Base-by-base conservation (phyloP, 2,797 vertebrate species). In the Eremophila alpestris region DNA sequence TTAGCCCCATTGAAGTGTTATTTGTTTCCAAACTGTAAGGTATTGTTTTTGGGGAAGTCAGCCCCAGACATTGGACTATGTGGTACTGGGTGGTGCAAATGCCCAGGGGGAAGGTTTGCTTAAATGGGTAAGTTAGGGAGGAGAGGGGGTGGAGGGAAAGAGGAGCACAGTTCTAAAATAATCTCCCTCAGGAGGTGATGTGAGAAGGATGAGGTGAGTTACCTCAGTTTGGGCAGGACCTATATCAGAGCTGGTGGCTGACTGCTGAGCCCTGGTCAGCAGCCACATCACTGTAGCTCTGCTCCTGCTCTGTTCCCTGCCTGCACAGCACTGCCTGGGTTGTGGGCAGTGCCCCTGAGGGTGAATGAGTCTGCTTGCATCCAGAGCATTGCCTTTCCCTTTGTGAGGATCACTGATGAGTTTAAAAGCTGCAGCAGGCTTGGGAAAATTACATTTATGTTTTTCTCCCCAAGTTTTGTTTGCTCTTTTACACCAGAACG, bases 11-110 rank as follows among this genome's bases (percentile, higher is more conserved):
- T 52, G 34, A 82, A 55, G 8, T 1, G 0, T 16, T n/a, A 36
- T 19, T 80, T 83, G n/a, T 70, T 84, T 60, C 73, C 68, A 70
- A 32, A 34, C 2, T 11, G 17, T 15, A 13, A 82, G 34, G 29
- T 32, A 11, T 10, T 54, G 52, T 17, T 56, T 73, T 56, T 0
- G 2, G 52, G 60, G 40, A 46, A 29, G 24, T 58, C 74, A 87
- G 81, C 46, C 23, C 58, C 32, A 52, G 45, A 30, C 0, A 0
- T 7, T 12, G 60, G 51, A 20, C 30, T 16, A 0, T 0, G 0
- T 5, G 41, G 67, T 29, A 29, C 45, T 0, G 5, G 10, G 12
- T 29, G 24, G 15, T 45, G 54, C 8, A 32, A 79, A 80, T 6
- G 13, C 8, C 60, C 52, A 0, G 36, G 67, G 20, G 12, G 22